Percentiles rank a stretch among this genome's conserved stretches.
phyloP scores from a whole-genome alignment of 2,113 vertebrate genomes.

The Charadrius vociferus region DNA sequence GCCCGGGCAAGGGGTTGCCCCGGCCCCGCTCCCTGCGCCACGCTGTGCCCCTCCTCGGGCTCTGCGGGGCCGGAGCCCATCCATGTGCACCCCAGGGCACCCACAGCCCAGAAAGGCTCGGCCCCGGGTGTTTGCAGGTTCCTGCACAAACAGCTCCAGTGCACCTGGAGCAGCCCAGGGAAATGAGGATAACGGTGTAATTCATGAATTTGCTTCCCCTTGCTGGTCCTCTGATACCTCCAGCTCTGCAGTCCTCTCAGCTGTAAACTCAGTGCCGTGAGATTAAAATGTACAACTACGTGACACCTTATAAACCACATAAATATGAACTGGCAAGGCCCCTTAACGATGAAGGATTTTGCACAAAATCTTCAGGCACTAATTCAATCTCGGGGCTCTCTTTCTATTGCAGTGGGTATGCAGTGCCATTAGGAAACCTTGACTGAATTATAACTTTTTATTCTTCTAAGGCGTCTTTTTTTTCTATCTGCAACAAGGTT shows the following conservation, averaged over 20 bases:
- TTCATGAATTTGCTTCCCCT: neutral
- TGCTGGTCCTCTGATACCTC: neutral
- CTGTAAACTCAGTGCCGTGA: neutral
- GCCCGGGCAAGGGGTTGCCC: neutral
- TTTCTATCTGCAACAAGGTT: neutral
- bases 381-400: slow-evolving; percentile 19
- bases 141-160: neutral
- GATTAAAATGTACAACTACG: slow-evolving; percentile 25
- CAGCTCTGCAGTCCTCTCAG: neutral
- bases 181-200: neutral
- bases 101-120: neutral
- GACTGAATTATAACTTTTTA: neutral
- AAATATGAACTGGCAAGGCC: slow-evolving; percentile 17
- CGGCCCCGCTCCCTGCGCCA: accelerated
- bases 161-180: neutral
- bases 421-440: neutral
- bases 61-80: neutral
- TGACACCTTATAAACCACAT: slow-evolving; percentile 35
- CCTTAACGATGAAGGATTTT: neutral
- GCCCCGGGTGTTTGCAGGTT: too few relatives aligned
- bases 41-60: accelerated
- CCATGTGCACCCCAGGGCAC: neutral
- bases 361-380: slow-evolving; percentile 22
- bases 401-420: neutral
- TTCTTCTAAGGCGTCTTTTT: neutral